Evolutionary conservation across 2,113 vertebrate genomes (phyloP), one percentile per base, ranked within the genome.

Genomic region (Agelaius tricolor): DNA sequence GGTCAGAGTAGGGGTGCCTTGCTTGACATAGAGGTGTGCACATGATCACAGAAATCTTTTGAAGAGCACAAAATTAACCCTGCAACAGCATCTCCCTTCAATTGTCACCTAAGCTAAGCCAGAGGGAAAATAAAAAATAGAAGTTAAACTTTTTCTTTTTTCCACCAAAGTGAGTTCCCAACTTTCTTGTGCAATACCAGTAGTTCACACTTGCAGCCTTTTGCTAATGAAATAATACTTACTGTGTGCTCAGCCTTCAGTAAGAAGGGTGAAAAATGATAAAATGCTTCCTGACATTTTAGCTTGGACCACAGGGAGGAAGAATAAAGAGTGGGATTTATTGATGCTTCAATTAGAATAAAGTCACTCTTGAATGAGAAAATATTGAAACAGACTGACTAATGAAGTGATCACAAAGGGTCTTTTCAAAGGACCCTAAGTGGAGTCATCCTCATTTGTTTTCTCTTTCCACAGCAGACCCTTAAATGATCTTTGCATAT

Each of bases 381-480:
- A 97, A 97, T 87, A 95, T 87, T 85, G 89, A 96, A 97, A 97
- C 85, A 95, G 90, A 86, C 85, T 94, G 82, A 71, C 72, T 96
- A 96, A 94, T 88, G 82, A 94, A 91, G 73, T 86, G 89, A 97
- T 95, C 94, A 91, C 75, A 89, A 94, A 94, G 76, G 72, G 89
- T 96, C 94, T 92, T 91, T 96, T 94, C 87, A 96, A 93, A 92
- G 66, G 79, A 95, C 75, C 75, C 54, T 90, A 93, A 95, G 73
- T 87, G 77, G 79, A 91, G 67, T 77, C 27, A 2, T 94, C 79
- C 65, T 89, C 89, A 62, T 94, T 93, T 91, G 76, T 90, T 91
- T 93, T 81, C 73, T 79, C 39, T 81, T 95, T 90, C 89, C 47
- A 35, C 55, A 92, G 63, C 87, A 96, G 84, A 33, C 55, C 91